phyloP scores from a whole-genome alignment of 2,113 vertebrate genomes.

The Chionis minor region DNA sequence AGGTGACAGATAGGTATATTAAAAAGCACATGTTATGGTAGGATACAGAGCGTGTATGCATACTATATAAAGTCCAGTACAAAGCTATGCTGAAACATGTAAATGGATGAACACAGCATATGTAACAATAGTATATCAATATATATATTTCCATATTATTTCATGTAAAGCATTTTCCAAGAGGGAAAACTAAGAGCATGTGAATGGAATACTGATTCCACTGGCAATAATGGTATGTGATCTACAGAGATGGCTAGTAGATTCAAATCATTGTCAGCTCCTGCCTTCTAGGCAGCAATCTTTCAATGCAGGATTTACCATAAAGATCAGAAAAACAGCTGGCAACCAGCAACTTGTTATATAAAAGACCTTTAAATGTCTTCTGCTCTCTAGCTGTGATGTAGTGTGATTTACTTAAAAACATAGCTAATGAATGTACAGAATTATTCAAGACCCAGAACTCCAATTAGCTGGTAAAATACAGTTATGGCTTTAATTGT shows the following conservation, averaged over 20 bases:
- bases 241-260: conserved; percentile 11
- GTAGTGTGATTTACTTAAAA: background rate
- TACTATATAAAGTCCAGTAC: background rate
- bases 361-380: conserved; percentile 53
- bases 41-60: background rate
- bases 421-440: background rate
- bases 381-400: conserved; percentile 39
- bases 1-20: background rate
- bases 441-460: conserved; percentile 16
- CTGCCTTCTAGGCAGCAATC: conserved; percentile 60
- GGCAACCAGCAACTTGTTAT: conserved; percentile 50
- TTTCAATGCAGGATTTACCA: conserved; percentile 48
- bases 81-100: background rate
- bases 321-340: conserved; percentile 69
- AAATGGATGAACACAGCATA: background rate
- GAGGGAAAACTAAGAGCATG: conserved; percentile 30
- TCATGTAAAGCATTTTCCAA: conserved; percentile 53
- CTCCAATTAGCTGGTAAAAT: conserved; percentile 33
- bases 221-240: conserved; percentile 37
- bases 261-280: conserved; percentile 33
- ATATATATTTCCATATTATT: conserved; percentile 44
- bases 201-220: conserved; percentile 57
- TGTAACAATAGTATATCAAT: background rate
- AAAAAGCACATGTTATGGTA: background rate
- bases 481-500: background rate